Evolutionary conservation across 2,888 invertebrate genomes (phyloP).

Genomic region (Microctonus aethiopoides): DNA sequence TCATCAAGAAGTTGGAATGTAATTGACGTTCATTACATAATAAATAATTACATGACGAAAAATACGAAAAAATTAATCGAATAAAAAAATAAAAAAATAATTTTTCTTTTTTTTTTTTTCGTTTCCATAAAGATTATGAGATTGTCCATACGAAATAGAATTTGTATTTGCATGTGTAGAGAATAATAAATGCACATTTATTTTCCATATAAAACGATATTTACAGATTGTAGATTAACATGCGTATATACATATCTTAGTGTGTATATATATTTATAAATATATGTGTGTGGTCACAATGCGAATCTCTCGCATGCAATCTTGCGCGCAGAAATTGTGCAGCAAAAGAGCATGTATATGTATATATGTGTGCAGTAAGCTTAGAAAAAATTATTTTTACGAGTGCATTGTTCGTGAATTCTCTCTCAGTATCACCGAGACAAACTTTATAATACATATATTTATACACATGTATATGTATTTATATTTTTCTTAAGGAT

Average conservation of each 20-base stretch:
- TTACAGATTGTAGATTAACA: constrained; percentile 5
- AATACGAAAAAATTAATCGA: not conserved
- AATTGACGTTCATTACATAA: not conserved
- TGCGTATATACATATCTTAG: not conserved
- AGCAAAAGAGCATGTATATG: not conserved
- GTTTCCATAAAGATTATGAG: not conserved
- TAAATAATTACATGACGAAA: not conserved
- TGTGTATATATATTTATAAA: not conserved
- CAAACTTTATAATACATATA: too few relatives aligned
- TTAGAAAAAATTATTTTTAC: constrained; percentile 29
- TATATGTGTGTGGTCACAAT: not conserved
- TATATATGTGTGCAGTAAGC: not conserved
- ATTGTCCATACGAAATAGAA: not conserved
- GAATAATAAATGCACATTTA: constrained; percentile 5
- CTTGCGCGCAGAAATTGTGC: constrained; percentile 10
- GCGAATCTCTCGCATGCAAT: constrained; percentile 16
- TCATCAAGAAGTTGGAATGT: not conserved
- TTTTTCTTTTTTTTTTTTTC: not conserved
- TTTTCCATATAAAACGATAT: constrained; percentile 23
- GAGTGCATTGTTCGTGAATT: constrained; percentile 29
- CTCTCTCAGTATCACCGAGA: not conserved
- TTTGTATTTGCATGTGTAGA: not conserved
- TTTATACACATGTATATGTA: not conserved
- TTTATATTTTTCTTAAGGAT: not conserved
- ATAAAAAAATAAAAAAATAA: not conserved